Conservation (phyloP, 2,888 invertebrate genomes). For the Dione vanillae region DNA sequence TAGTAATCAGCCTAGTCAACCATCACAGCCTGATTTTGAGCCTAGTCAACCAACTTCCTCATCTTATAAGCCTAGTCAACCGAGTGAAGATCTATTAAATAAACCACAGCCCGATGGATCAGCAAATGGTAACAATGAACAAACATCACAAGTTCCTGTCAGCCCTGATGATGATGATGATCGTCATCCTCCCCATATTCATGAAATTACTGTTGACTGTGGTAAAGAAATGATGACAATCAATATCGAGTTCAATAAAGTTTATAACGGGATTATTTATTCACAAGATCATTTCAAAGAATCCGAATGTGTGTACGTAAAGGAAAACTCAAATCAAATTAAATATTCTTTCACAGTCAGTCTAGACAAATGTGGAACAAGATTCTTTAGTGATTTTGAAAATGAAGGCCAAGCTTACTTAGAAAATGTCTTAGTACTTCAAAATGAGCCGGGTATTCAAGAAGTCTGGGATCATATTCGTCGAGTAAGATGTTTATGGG, state of each 20-base stretch:
- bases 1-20: constrained; percentile 51
- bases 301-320: constrained; percentile 89
- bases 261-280: constrained; percentile 91
- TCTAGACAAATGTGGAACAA: constrained; percentile 90
- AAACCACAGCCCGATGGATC: constrained; percentile 44
- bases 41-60: constrained; percentile 51
- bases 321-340: constrained; percentile 87
- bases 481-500: constrained; percentile 91
- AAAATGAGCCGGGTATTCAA: constrained; percentile 91
- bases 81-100: constrained; percentile 39
- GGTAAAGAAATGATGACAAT: constrained; percentile 93
- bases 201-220: constrained; percentile 89
- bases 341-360: constrained; percentile 90
- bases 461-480: constrained; percentile 92
- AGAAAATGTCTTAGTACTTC: constrained; percentile 90
- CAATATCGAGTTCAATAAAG: constrained; percentile 90
- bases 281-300: constrained; percentile 89
- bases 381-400: constrained; percentile 90
- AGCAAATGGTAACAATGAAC: constrained; percentile 41
- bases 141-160: constrained; percentile 32
- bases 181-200: constrained; percentile 90
- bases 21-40: constrained; percentile 49
- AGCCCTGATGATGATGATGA: constrained; percentile 80
- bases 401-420: constrained; percentile 91
- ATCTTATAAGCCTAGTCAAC: constrained; percentile 41